A percentile compares a stretch with the other conserved stretches of the same genome.
Conservation (phyloP, 2,113 vertebrate genomes). For the Zapus hudsonius region DNA sequence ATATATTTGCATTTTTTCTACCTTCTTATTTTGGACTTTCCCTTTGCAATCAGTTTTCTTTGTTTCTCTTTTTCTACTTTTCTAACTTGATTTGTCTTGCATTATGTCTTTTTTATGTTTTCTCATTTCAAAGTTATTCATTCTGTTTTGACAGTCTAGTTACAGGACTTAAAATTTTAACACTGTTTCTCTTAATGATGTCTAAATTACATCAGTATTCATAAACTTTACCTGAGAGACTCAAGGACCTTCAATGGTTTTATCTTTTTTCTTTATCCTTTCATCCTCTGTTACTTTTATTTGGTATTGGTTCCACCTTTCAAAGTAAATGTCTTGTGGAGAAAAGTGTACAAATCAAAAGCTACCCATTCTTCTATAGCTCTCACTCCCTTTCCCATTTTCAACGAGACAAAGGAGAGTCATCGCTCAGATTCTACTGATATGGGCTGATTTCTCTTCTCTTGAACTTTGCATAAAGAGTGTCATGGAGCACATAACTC, state of each 20-base stretch:
- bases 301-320: neutral
- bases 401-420: neutral
- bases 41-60: constrained; percentile 25
- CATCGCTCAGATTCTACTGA: neutral
- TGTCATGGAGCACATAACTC: neutral
- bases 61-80: constrained; percentile 18
- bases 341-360: neutral
- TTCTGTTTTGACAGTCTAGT: constrained; percentile 36
- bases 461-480: neutral
- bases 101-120: neutral
- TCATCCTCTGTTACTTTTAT: neutral
- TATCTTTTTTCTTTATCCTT: neutral
- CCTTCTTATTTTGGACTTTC: constrained; percentile 37
- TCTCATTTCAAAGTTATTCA: constrained; percentile 26
- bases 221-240: constrained; percentile 11
- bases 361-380: too few species aligned
- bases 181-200: constrained; percentile 28
- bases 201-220: neutral
- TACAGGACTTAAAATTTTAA: constrained; percentile 52
- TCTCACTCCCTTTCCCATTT: neutral
- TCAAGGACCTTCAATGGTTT: neutral
- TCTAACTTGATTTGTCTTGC: constrained; percentile 24
- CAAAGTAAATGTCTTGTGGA: constrained; percentile 31
- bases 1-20: constrained; percentile 67
- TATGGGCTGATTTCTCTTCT: neutral